Evolutionary conservation across 2,797 vertebrate genomes (phyloP).

Genomic region (Crocidura indochinensis): DNA sequence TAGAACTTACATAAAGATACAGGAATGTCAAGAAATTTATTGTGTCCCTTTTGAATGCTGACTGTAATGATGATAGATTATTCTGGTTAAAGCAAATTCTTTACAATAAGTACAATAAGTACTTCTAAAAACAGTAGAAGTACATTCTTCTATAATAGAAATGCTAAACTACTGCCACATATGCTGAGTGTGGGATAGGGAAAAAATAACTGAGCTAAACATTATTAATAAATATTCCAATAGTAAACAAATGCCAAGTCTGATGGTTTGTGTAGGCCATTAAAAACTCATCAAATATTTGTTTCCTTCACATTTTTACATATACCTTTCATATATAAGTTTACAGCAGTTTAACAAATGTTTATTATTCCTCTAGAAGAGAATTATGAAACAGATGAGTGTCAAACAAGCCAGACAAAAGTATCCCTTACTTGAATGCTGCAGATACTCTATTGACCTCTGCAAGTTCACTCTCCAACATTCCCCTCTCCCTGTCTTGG

Average conservation of each 20-base stretch:
- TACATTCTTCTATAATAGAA: conserved; percentile 56
- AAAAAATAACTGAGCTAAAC: conserved; percentile 63
- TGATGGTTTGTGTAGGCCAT: background rate
- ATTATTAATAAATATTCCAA: background rate
- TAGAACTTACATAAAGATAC: conserved; percentile 54
- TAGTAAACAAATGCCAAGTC: background rate
- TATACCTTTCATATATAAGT: background rate
- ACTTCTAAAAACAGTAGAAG: background rate
- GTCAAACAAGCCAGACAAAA: conserved; percentile 33
- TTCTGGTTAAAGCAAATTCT: conserved; percentile 51
- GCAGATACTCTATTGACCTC: background rate
- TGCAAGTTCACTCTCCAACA: background rate
- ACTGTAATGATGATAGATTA: conserved; percentile 31
- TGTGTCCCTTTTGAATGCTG: background rate
- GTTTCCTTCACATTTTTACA: conserved; percentile 59
- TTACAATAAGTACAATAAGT: conserved; percentile 24
- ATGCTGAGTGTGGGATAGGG: background rate
- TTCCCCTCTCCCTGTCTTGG: background rate
- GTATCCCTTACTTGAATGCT: background rate
- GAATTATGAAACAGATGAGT: conserved; percentile 30
- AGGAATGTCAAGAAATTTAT: background rate
- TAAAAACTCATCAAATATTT: conserved; percentile 15
- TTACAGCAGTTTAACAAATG: conserved; percentile 20
- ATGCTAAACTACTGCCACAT: background rate
- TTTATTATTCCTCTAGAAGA: conserved; percentile 36